Conservation (phyloP, 1,140 invertebrate species). For the Chironomus striatipennis region DNA sequence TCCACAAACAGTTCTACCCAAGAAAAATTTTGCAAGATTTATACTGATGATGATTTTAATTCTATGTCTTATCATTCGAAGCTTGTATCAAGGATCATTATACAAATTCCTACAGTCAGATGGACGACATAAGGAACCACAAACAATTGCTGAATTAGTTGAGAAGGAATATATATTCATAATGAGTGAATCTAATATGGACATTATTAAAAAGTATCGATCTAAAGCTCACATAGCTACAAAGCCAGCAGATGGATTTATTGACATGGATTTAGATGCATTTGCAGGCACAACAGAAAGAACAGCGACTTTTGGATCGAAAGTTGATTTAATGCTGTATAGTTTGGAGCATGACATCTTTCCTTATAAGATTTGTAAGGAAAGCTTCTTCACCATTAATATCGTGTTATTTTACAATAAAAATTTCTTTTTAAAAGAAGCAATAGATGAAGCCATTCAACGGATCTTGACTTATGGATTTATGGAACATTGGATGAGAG, state of each 20-base stretch:
- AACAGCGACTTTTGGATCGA: not conserved
- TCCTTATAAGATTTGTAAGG: not conserved
- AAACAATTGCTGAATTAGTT: not conserved
- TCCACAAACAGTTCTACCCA: not conserved
- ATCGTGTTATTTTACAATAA: not conserved
- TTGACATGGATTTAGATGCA: not conserved
- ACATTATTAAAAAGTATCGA: not conserved
- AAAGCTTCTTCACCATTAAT: not conserved
- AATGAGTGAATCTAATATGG: not conserved
- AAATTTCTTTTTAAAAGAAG: not conserved
- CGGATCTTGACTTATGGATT: not conserved
- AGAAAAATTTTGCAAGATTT: not conserved
- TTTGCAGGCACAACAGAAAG: not conserved
- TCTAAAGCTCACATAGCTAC: not conserved
- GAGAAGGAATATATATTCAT: not conserved
- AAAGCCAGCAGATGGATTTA: not conserved
- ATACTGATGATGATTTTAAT: not conserved
- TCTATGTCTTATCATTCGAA: not conserved
- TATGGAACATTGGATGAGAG: not conserved
- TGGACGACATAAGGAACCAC: not conserved
- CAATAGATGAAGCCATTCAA: not conserved
- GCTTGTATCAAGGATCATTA: not conserved
- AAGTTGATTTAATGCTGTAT: not conserved
- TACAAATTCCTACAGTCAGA: not conserved
- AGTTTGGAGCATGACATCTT: not conserved